Evolutionary conservation across 37 sponge, comb jelly and placozoan species (phyloP).

Genomic region (Crambe crambe): DNA sequence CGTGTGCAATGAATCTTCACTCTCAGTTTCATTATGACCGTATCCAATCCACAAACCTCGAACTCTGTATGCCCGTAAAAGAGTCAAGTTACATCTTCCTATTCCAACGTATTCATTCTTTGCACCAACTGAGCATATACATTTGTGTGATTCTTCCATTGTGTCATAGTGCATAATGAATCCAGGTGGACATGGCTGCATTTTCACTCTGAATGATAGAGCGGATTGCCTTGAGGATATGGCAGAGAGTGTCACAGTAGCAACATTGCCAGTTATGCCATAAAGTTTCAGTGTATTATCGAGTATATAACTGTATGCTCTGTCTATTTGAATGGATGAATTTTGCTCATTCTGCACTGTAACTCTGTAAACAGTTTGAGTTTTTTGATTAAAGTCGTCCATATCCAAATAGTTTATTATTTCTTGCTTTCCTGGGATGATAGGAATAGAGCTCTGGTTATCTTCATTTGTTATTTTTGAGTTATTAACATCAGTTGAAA

Average conservation of each 20-base stretch:
- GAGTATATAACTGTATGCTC: not conserved
- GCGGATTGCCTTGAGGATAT: not conserved
- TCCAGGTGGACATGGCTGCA: slow-evolving; percentile 20
- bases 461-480: slow-evolving; percentile 7
- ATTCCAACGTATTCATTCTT: not conserved
- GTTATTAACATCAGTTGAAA: slow-evolving; percentile 13
- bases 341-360: not conserved
- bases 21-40: not conserved
- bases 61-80: not conserved
- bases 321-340: not conserved
- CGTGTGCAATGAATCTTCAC: slow-evolving; percentile 5
- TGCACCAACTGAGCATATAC: slow-evolving; percentile 34
- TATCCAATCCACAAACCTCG: slow-evolving; percentile 42
- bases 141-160: not conserved
- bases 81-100: not conserved
- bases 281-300: not conserved
- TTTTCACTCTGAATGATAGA: not conserved
- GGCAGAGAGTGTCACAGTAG: not conserved
- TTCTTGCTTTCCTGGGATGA: slow-evolving; percentile 8
- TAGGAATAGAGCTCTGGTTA: too few species aligned
- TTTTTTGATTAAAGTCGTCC: slow-evolving; percentile 14
- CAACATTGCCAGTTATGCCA: not conserved
- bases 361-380: not conserved
- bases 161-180: not conserved
- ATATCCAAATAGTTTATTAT: not conserved